A percentile compares a stretch with the other conserved stretches of the same genome.
phyloP scores from a whole-genome alignment of 2,113 vertebrate genomes.

The Alligator mississippiensis region DNA sequence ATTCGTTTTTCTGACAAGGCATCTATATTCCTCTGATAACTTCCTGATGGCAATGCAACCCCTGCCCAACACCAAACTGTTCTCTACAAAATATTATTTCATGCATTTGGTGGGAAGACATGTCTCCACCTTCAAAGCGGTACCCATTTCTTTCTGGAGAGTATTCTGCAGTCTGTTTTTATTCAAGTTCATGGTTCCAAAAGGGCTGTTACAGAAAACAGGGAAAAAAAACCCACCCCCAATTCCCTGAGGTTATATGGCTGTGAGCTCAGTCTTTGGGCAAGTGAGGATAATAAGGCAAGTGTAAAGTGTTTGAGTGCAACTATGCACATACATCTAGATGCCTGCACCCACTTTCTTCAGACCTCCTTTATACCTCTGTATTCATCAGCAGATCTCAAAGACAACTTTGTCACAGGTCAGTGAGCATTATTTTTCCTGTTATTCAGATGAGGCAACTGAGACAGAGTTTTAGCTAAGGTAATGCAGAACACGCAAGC shows the following conservation, averaged over 20 bases:
- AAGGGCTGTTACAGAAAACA: accelerated
- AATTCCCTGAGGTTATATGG: not conserved
- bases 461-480: too few species aligned
- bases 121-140: not conserved
- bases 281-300: not conserved
- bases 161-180: not conserved
- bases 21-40: not conserved
- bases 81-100: not conserved
- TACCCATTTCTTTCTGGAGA: accelerated
- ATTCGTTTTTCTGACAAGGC: not conserved
- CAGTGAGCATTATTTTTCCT: too few species aligned
- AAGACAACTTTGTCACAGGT: too few species aligned
- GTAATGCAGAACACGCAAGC: too few species aligned
- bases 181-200: accelerated
- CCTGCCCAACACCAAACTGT: not conserved
- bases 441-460: too few species aligned
- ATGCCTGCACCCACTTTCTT: not conserved
- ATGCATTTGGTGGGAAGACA: not conserved
- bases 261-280: not conserved
- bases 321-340: not conserved
- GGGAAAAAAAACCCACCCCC: not conserved
- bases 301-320: not conserved
- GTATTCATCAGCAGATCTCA: too few species aligned
- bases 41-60: not conserved
- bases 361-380: not conserved